These are phyloP conservation scores for Microplitis deprimator DNA, from an alignment of 2,888 invertebrate genomes.

Conservation along the genomic window DNA sequence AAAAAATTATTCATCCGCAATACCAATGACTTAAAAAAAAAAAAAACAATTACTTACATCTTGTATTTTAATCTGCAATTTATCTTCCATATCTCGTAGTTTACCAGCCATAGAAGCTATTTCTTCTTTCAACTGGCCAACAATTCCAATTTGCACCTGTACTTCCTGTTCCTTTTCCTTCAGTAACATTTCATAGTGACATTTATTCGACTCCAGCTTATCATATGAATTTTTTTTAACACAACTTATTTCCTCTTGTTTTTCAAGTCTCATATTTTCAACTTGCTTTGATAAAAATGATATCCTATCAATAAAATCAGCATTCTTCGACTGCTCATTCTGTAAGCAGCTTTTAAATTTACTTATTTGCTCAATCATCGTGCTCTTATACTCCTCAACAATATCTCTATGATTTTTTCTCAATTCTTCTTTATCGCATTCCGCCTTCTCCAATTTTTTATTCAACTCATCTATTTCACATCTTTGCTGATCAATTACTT, in stretches of 20 bases:
- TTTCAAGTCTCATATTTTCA: background rate
- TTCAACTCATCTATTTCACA: slow-evolving; percentile 3
- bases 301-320: slow-evolving; percentile 52
- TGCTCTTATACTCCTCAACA: slow-evolving; percentile 54
- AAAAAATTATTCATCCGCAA: background rate
- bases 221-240: slow-evolving; percentile 55
- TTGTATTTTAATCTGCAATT: slow-evolving; percentile 53
- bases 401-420: slow-evolving; percentile 54
- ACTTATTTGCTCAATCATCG: slow-evolving; percentile 50
- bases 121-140: slow-evolving; percentile 54
- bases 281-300: slow-evolving; percentile 36
- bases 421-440: slow-evolving; percentile 52
- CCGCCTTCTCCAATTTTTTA: slow-evolving; percentile 54
- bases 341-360: slow-evolving; percentile 53
- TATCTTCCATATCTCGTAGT: slow-evolving; percentile 58
- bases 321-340: slow-evolving; percentile 52
- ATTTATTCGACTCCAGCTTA: slow-evolving; percentile 45
- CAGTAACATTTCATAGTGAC: slow-evolving; percentile 54
- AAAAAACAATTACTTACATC: slow-evolving; percentile 30
- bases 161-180: slow-evolving; percentile 56
- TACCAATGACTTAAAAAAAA: background rate
- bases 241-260: slow-evolving; percentile 53
- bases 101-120: slow-evolving; percentile 53
- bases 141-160: slow-evolving; percentile 52
- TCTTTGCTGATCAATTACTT: background rate